Evolutionary conservation across 2,797 vertebrate genomes (phyloP).

Genomic region (Salarias fasciatus): DNA sequence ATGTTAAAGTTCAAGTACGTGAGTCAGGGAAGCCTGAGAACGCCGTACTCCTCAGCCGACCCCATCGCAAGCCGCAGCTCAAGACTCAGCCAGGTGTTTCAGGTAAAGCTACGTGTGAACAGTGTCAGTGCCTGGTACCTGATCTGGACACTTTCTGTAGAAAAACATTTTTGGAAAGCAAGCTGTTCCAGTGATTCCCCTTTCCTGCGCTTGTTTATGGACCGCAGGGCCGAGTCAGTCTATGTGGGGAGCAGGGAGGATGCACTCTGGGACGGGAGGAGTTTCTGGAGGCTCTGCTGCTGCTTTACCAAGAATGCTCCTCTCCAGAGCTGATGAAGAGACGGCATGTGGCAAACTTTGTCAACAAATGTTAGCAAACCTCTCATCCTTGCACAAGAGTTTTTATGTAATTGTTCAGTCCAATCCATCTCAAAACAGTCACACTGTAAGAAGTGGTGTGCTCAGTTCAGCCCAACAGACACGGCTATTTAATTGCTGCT

Average conservation of each 20-base stretch:
- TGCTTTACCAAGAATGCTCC: constrained; percentile 92
- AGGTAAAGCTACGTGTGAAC: constrained; percentile 80
- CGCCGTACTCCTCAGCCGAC: constrained; percentile 74
- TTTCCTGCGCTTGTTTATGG: constrained; percentile 26
- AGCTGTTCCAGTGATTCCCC: not conserved
- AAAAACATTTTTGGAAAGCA: no score
- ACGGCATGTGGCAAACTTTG: constrained; percentile 90
- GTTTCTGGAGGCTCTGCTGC: constrained; percentile 90
- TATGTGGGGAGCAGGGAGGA: constrained; percentile 81
- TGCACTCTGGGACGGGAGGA: constrained; percentile 89
- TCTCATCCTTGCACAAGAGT: not conserved
- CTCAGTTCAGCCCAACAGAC: no score
- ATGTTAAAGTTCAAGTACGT: constrained; percentile 98
- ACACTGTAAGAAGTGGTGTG: not conserved
- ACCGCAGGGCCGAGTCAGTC: constrained; percentile 74
- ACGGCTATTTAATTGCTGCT: no score
- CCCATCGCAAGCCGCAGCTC: constrained; percentile 88
- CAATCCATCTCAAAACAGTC: not conserved
- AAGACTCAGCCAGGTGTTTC: constrained; percentile 90
- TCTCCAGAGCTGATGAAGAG: constrained; percentile 92
- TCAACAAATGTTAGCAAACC: constrained; percentile 89
- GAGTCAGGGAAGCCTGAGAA: constrained; percentile 72
- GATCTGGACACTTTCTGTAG: no score
- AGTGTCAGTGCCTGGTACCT: not conserved
- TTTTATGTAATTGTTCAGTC: no score